A percentile compares a stretch with the other conserved stretches of the same genome.
These are phyloP conservation scores for Perognathus longimembris DNA, from an alignment of 2,113 vertebrate genomes.

Conservation along the genomic window DNA sequence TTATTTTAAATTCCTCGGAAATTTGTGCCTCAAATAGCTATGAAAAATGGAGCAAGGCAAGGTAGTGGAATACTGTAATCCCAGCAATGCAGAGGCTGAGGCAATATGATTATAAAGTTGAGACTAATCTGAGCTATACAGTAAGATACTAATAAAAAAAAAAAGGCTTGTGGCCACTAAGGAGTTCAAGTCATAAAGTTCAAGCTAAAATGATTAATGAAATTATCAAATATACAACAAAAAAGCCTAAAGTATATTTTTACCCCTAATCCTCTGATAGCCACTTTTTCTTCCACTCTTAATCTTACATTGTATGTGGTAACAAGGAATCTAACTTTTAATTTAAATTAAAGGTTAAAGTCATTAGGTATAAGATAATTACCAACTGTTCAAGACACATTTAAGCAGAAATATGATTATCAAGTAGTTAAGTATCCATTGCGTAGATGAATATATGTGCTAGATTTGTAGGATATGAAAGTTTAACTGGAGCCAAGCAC, in stretches of 20 bases:
- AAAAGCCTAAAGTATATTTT: neutral
- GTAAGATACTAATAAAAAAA: neutral
- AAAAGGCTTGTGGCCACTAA: slow-evolving; percentile 12
- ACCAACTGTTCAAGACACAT: neutral
- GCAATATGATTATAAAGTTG: too few relatives aligned
- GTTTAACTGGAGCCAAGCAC: too few relatives aligned
- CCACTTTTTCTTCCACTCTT: neutral
- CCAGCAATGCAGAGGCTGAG: neutral
- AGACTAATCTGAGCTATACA: neutral
- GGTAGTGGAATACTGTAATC: neutral
- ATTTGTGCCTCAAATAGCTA: slow-evolving; percentile 40
- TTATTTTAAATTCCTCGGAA: neutral
- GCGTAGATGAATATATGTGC: neutral
- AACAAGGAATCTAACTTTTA: slow-evolving; percentile 14
- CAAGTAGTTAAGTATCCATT: slow-evolving; percentile 7
- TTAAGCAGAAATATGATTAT: slow-evolving; percentile 40
- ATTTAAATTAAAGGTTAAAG: slow-evolving; percentile 31
- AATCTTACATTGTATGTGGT: neutral
- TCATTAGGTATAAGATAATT: slow-evolving; percentile 30
- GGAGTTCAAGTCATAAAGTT: slow-evolving; percentile 26
- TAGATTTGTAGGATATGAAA: too few relatives aligned
- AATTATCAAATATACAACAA: slow-evolving; percentile 36
- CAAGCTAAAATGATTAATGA: slow-evolving; percentile 15
- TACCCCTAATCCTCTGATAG: neutral
- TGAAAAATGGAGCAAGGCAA: neutral